phyloP scores from a whole-genome alignment of 2,888 invertebrate species.

The Asteroscopus sphinx region DNA sequence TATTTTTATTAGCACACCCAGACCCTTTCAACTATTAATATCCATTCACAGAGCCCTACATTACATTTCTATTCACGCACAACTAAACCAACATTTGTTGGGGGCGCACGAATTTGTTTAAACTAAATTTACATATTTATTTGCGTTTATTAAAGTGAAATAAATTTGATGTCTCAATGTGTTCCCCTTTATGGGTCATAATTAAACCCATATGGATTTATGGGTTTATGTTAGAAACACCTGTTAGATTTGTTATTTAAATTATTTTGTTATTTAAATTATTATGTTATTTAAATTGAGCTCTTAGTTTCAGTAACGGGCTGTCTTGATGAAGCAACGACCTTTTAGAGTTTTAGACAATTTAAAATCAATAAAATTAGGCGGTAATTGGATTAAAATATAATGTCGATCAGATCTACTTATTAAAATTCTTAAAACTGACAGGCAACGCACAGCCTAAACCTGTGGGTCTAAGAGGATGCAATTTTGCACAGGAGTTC shows the following conservation, averaged over 20 bases:
- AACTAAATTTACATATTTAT: conserved; percentile 76
- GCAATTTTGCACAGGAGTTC: too few species aligned
- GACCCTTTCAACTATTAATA: conserved; percentile 39
- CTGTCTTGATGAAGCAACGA: background rate
- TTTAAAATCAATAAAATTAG: conserved; percentile 5
- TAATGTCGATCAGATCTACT: background rate
- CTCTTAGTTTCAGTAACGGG: background rate
- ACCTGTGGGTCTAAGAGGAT: too few species aligned
- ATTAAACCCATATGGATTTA: conserved; percentile 44
- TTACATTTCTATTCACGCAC: conserved; percentile 58
- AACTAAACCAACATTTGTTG: conserved; percentile 49
- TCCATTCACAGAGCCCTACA: conserved; percentile 45
- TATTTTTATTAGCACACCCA: conserved; percentile 51
- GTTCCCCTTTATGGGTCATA: conserved; percentile 33
- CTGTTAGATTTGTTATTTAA: conserved; percentile 40
- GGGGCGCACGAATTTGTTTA: conserved; percentile 54
- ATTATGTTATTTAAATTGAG: conserved; percentile 34
- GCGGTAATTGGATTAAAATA: background rate
- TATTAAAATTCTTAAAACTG: too few species aligned
- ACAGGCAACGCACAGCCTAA: too few species aligned
- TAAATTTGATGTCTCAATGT: conserved; percentile 78
- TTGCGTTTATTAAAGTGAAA: conserved; percentile 82
- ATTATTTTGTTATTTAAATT: conserved; percentile 18
- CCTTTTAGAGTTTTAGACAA: background rate
- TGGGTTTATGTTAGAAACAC: conserved; percentile 55